Percentiles rank a stretch among this genome's conserved stretches.
These are phyloP conservation scores for Pseudochromis fuscus DNA, from an alignment of 2,797 vertebrate genomes.

Conservation along the genomic window DNA sequence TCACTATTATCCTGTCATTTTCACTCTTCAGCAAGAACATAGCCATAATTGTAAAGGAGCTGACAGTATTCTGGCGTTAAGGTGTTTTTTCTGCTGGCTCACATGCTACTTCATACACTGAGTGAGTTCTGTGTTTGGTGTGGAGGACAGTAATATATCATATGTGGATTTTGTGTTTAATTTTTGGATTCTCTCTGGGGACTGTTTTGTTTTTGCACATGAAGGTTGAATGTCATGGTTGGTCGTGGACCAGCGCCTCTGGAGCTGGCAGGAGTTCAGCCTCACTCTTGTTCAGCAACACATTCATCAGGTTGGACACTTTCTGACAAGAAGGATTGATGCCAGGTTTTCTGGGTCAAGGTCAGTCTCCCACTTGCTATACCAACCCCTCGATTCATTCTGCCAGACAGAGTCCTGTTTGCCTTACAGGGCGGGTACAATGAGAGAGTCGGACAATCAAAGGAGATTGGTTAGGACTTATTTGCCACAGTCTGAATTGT, in stretches of 20 bases:
- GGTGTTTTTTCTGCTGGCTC: not conserved
- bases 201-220: slow-evolving; percentile 13
- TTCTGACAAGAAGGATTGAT: slow-evolving; percentile 45
- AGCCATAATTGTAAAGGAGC: not conserved
- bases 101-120: not conserved
- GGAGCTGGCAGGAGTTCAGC: slow-evolving; percentile 42
- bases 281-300: slow-evolving; percentile 31
- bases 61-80: not conserved
- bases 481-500: slow-evolving; percentile 11
- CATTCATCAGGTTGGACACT: slow-evolving; percentile 45
- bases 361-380: slow-evolving; percentile 18
- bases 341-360: slow-evolving; percentile 46
- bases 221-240: slow-evolving; percentile 32
- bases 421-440: not conserved
- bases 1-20: too few relatives aligned
- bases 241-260: slow-evolving; percentile 4
- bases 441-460: slow-evolving; percentile 17
- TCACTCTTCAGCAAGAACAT: not conserved
- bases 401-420: slow-evolving; percentile 1
- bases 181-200: not conserved
- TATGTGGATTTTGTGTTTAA: not conserved
- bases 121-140: not conserved
- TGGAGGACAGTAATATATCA: not conserved
- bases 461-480: slow-evolving; percentile 33
- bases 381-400: slow-evolving; percentile 8